Base-by-base conservation (phyloP, 2,888 invertebrate species). In the Pyrocoelia pectoralis region DNA sequence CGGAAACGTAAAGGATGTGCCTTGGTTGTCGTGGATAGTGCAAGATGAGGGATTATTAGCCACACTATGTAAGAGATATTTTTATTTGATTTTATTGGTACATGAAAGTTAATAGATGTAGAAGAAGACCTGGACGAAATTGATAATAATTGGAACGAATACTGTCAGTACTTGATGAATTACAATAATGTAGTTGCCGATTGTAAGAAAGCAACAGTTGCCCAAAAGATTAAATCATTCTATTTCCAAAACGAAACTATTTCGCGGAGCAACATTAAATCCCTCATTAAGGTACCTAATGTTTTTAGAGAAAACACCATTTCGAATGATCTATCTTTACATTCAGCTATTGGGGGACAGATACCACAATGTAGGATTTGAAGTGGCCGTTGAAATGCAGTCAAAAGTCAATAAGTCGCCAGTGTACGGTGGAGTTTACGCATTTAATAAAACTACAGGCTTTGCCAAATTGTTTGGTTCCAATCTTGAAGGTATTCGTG, bases 11-110 rank as follows among this genome's bases (percentile, higher is more conserved):
- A 81, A 85, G 10, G 85, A 88, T 64, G 72, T 89, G 5, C 93
- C 93, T 0, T 89, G 91, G 84, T 84, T 93, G 56, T 83, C 87
- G 0, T 87, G 89, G 1, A 85, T 89, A 43, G 87, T 88, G 0
- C 85, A 86, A 13, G 87, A 90, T 53, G 93, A 93, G 78, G 93
- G 93, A 58, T 3, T 38, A 8, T n/a, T 38, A 24, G 24, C 24
- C 4, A 3, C 8, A 3, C 3, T 24, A 8, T 24, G 24, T 24
- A 24, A 5, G 24, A 24, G 3, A 24, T 8, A 3, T 2, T 8
- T n/a, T 5, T 24, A 8, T 24, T 8, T 8, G 3, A 24, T 24
- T 24, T 24, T n/a, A n/a, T n/a, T n/a, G n/a, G n/a, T n/a, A n/a
- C n/a, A n/a, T n/a, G n/a, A n/a, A n/a, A n/a, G n/a, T 24, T 3